Evolutionary conservation across 2,797 vertebrate species (phyloP).

Genomic region (Clarias platycephalus): DNA sequence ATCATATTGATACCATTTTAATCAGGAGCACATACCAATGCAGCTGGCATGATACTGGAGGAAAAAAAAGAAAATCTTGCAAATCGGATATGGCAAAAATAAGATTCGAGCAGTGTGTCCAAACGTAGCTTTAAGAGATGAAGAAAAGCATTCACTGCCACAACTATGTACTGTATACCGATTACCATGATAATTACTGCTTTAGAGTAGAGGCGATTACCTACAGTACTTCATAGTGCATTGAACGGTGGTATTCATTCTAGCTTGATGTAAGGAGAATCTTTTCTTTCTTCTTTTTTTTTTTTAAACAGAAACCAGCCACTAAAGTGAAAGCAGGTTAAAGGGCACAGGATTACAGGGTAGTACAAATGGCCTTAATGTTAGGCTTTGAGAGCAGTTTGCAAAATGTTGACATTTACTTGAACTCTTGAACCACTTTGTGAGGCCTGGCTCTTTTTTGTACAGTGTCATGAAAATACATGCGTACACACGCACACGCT

Average conservation of each 20-base stretch:
- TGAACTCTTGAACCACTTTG: constrained; percentile 45
- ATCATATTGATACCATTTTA: neutral
- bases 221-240: neutral
- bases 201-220: constrained; percentile 20
- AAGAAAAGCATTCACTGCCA: constrained; percentile 26
- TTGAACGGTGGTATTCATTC: constrained; percentile 33
- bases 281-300: constrained; percentile 3
- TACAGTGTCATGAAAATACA: constrained; percentile 22
- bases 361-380: constrained; percentile 45
- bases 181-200: constrained; percentile 44
- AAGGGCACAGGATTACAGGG: constrained; percentile 52
- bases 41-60: neutral
- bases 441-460: constrained; percentile 11
- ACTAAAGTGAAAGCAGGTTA: constrained; percentile 52
- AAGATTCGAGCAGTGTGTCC: neutral
- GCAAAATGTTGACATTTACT: constrained; percentile 45
- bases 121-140: constrained; percentile 7
- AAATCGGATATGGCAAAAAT: constrained; percentile 1
- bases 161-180: constrained; percentile 14
- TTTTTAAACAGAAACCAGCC: constrained; percentile 29
- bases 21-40: neutral
- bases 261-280: constrained; percentile 20
- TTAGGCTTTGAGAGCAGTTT: constrained; percentile 37
- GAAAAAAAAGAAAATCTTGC: neutral
- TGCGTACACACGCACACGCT: constrained; percentile 19